A percentile compares a stretch with the other conserved stretches of the same genome.
These are phyloP conservation scores for Glandiceps talaboti DNA, from an alignment of 53 echinoderm and acorn worm genomes.

Conservation along the genomic window DNA sequence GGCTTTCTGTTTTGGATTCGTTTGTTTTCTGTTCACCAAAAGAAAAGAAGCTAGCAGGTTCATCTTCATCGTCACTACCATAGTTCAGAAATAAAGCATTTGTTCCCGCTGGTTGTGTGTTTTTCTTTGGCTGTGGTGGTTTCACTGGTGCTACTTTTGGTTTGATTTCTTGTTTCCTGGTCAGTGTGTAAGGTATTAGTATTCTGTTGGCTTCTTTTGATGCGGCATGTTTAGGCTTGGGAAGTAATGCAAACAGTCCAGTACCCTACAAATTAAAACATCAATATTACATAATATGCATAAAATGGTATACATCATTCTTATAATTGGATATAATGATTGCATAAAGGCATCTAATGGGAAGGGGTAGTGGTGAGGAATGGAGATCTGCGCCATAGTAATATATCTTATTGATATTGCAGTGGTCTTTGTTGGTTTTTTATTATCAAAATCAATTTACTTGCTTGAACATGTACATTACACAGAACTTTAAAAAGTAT, in stretches of 20 bases:
- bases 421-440: too few species aligned
- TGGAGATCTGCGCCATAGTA: too few species aligned
- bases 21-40: slow-evolving; percentile 2
- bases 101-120: neutral
- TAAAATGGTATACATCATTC: too few species aligned
- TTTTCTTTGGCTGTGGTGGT: neutral
- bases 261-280: slow-evolving; percentile 23
- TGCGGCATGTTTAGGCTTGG: slow-evolving; percentile 54
- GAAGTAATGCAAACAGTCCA: slow-evolving; percentile 67
- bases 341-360: too few species aligned
- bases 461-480: too few species aligned
- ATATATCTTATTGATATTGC: too few species aligned
- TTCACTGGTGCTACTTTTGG: neutral
- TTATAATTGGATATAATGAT: too few species aligned
- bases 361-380: too few species aligned
- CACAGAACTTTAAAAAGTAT: too few species aligned
- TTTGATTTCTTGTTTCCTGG: slow-evolving; percentile 36
- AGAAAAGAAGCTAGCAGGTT: slow-evolving; percentile 22
- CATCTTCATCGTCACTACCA: slow-evolving; percentile 9
- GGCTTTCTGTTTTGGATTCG: neutral
- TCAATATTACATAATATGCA: too few species aligned
- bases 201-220: slow-evolving; percentile 57
- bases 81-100: neutral
- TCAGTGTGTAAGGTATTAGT: slow-evolving; percentile 79
- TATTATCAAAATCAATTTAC: too few species aligned